These are phyloP conservation scores for Collichthys lucidus DNA, from an alignment of 2,113 vertebrate genomes.

Conservation along the genomic window DNA sequence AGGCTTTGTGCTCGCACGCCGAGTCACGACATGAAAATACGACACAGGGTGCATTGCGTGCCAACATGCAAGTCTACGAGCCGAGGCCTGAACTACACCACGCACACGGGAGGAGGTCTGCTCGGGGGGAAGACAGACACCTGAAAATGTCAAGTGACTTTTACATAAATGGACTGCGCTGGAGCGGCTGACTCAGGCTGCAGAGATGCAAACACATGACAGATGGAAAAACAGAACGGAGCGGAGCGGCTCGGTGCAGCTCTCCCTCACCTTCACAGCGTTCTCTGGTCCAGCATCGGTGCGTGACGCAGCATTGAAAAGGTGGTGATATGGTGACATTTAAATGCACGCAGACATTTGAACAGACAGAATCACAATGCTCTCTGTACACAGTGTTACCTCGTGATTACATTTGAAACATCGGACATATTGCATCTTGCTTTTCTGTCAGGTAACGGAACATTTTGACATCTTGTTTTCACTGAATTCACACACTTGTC, in stretches of 20 bases:
- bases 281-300: constrained; percentile 35
- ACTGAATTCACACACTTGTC: no score
- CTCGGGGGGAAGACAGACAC: not conserved
- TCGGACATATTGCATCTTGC: no score
- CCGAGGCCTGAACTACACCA: constrained; percentile 7
- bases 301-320: constrained; percentile 73
- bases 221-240: constrained; percentile 18
- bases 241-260: constrained; percentile 8
- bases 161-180: constrained; percentile 8
- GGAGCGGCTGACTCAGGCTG: constrained; percentile 19
- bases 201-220: constrained; percentile 54
- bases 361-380: constrained; percentile 2
- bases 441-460: no score
- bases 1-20: not conserved
- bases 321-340: constrained; percentile 43
- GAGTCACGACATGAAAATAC: constrained; percentile 32
- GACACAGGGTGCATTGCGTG: constrained; percentile 45
- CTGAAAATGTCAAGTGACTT: not conserved
- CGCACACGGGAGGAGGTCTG: constrained; percentile 5
- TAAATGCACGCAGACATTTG: no score
- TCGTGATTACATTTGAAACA: not conserved
- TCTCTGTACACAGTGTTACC: not conserved
- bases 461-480: no score
- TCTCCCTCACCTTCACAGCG: constrained; percentile 64
- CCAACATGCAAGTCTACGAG: constrained; percentile 57